phyloP scores from a whole-genome alignment of 2,888 invertebrate genomes.

The Apotomis betuletana region DNA sequence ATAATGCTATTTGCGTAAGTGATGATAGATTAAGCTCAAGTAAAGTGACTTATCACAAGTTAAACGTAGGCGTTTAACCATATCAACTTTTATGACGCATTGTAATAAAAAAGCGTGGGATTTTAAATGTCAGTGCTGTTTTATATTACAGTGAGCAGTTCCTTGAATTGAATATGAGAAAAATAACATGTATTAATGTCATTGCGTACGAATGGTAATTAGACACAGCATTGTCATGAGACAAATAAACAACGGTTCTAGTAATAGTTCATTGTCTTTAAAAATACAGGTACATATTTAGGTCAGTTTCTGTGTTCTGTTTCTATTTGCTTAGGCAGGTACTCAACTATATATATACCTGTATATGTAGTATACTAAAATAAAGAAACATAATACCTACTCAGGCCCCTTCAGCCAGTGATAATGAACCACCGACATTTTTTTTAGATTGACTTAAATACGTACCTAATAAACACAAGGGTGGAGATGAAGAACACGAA shows the following conservation, averaged over 20 bases:
- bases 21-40: slow-evolving; percentile 37
- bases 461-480: too few species aligned
- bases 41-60: slow-evolving; percentile 30
- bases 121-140: slow-evolving; percentile 34
- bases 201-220: slow-evolving; percentile 21
- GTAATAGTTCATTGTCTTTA: neutral
- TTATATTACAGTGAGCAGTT: slow-evolving; percentile 31
- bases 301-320: neutral
- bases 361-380: too few species aligned
- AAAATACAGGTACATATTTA: neutral
- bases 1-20: slow-evolving; percentile 24
- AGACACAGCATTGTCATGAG: slow-evolving; percentile 7
- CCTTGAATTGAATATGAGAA: slow-evolving; percentile 26
- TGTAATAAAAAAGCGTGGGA: slow-evolving; percentile 37
- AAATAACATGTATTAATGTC: slow-evolving; percentile 35
- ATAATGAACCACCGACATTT: too few species aligned
- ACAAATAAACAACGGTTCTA: slow-evolving; percentile 29
- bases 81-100: slow-evolving; percentile 38
- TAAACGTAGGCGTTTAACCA: slow-evolving; percentile 38
- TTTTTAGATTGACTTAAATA: too few species aligned
- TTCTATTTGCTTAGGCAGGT: too few species aligned
- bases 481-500: too few species aligned
- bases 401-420: too few species aligned
- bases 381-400: too few species aligned
- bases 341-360: too few species aligned